Evolutionary conservation across 23 tunicate genomes (phyloP), one percentile per base, ranked within the genome.

Genomic region (Pegea sp.): DNA sequence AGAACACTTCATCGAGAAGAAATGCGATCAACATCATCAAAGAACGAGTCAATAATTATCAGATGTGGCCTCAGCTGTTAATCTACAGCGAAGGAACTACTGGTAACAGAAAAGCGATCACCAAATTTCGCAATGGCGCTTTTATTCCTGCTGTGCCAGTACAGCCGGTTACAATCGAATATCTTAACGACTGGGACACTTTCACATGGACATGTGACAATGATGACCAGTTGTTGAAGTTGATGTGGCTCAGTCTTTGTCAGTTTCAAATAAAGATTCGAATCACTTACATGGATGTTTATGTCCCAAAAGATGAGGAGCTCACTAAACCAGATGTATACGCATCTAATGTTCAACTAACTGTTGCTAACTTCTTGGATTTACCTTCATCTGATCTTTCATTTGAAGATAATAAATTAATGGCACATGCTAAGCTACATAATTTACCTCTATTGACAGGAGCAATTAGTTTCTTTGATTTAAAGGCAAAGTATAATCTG

Each of bases 21-120:
- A 53, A 58, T 18, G 58, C 81, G 30, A 61, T 74, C 13, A 29
- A 57, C 30, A 57, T 28, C 1, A 73, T 84, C 25, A 52, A 52
- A 48, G 57, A 53, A 25, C 64, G 95, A 24, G 24, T 57, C 18
- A 33, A 32, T 3, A 51, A 5, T 22, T 19, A 42, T 22, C 34
- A 63, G 20, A 38, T 49, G 5, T 84, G 95, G 95, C 95, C 95
- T 1, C 95, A 84, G 68, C 38, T 77, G 0, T 11, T 64, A 1
- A 42, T 84, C 2, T 84, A 67, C 68, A 81, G 84, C 0, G 95
- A 84, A 68, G 95, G 95, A 31, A 68, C 84, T 28, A 69, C 76
- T 60, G 74, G 84, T 6, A 84, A 84, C 29, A 34, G 84, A 29
- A 67, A 73, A 43, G 60, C 84, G 4, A 54, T 84, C 5, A 74